A percentile compares a stretch with the other conserved stretches of the same genome.
Evolutionary conservation across 2,113 vertebrate genomes (phyloP).

Genomic region (Entomyzon cyanotis): DNA sequence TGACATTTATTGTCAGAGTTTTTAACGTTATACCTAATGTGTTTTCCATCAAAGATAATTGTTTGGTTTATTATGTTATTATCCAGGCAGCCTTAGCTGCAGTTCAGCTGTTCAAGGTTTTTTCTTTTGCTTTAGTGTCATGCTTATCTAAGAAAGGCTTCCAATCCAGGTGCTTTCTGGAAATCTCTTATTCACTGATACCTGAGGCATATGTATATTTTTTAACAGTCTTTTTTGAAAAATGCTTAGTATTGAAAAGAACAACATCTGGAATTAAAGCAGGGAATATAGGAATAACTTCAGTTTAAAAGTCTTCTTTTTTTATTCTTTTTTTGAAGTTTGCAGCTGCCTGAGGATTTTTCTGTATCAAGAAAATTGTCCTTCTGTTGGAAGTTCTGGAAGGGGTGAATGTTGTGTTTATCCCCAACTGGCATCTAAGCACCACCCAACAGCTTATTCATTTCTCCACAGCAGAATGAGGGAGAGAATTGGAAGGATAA

Average conservation of each 20-base stretch:
- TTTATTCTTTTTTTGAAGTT: neutral
- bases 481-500: neutral
- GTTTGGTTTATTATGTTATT: neutral
- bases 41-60: neutral
- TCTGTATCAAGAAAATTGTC: neutral
- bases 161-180: neutral
- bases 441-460: neutral
- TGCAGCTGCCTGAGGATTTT: neutral
- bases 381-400: neutral
- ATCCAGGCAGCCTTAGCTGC: neutral
- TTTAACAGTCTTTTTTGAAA: neutral
- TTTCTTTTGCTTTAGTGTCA: neutral
- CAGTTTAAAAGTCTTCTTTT: neutral
- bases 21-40: neutral
- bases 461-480: neutral
- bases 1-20: neutral
- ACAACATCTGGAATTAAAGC: neutral
- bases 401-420: neutral
- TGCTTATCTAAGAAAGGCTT: neutral
- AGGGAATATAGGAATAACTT: neutral
- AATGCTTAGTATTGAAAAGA: neutral
- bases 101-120: neutral
- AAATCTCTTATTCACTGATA: neutral
- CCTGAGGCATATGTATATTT: neutral
- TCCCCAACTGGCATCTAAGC: neutral